Percentiles rank a stretch among this genome's conserved stretches.
phyloP scores from a whole-genome alignment of 2,888 invertebrate genomes.

The Amorpha juglandis region DNA sequence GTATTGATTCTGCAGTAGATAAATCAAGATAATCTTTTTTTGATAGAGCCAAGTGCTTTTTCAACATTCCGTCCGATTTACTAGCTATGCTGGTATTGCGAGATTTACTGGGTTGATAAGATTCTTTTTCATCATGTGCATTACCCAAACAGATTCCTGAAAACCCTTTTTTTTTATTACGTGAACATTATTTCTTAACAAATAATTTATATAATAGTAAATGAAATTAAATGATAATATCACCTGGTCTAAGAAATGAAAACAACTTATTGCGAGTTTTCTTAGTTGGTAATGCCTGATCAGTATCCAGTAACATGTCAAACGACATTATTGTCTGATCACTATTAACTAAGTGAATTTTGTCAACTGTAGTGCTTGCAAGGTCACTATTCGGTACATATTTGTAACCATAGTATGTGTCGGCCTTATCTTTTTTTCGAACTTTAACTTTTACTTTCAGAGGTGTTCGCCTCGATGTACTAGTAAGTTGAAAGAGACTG shows the following conservation, averaged over 20 bases:
- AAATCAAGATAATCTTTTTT: slow-evolving; percentile 42
- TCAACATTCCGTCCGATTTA: slow-evolving; percentile 43
- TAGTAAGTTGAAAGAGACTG: slow-evolving; percentile 38
- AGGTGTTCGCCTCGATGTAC: slow-evolving; percentile 50
- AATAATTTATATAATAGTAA: neutral
- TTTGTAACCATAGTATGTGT: slow-evolving; percentile 45
- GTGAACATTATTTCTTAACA: neutral
- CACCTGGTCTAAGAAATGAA: slow-evolving; percentile 51
- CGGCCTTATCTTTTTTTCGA: slow-evolving; percentile 56
- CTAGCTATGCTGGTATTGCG: slow-evolving; percentile 30
- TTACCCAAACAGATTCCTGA: slow-evolving; percentile 60
- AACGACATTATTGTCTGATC: slow-evolving; percentile 75
- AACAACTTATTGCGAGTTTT: slow-evolving; percentile 55
- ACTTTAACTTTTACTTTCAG: slow-evolving; percentile 68
- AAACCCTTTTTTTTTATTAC: slow-evolving; percentile 29
- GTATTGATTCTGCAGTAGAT: slow-evolving; percentile 34
- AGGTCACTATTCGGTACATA: slow-evolving; percentile 48
- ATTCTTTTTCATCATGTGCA: slow-evolving; percentile 55
- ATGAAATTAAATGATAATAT: slow-evolving; percentile 17
- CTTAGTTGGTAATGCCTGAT: slow-evolving; percentile 47
- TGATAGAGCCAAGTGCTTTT: slow-evolving; percentile 39
- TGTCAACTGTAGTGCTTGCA: slow-evolving; percentile 43
- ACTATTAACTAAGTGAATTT: slow-evolving; percentile 61
- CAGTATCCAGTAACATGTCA: slow-evolving; percentile 62
- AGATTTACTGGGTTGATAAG: slow-evolving; percentile 48